Conservation (phyloP, 2,888 invertebrate species). For the Tuta absoluta region DNA sequence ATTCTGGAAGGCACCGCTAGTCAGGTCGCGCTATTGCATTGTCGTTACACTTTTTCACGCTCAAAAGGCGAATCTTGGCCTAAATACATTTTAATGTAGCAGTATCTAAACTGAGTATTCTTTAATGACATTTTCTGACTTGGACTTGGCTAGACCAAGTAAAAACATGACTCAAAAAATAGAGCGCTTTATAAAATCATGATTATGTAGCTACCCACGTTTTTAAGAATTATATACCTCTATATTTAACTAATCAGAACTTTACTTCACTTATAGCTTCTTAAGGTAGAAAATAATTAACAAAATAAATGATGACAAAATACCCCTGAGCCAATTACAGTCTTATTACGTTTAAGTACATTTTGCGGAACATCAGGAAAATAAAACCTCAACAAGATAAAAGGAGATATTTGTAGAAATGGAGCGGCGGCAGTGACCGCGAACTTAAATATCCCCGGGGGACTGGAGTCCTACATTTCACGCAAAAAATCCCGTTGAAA, state of each 20-base stretch:
- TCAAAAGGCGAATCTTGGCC: background rate
- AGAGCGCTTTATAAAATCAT: too few relatives aligned
- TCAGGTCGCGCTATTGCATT: background rate
- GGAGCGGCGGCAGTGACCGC: constrained; percentile 24
- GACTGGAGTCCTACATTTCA: constrained; percentile 13
- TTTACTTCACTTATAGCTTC: too few relatives aligned
- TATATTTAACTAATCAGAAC: too few relatives aligned
- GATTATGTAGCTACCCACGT: too few relatives aligned
- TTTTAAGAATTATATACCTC: too few relatives aligned
- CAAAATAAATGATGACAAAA: constrained; percentile 10
- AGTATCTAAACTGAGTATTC: background rate
- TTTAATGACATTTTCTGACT: background rate
- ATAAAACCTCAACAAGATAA: constrained; percentile 19
- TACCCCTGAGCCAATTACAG: background rate
- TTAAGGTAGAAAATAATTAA: background rate
- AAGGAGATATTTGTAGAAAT: constrained; percentile 21
- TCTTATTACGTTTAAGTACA: constrained; percentile 20
- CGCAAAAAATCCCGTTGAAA: constrained; percentile 8
- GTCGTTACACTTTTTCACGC: background rate
- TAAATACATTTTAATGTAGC: background rate
- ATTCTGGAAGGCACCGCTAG: background rate
- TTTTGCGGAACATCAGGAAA: constrained; percentile 7
- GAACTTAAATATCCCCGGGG: constrained; percentile 20
- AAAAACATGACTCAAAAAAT: too few relatives aligned
- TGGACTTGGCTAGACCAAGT: background rate